Percentiles rank a stretch among this genome's conserved stretches.
phyloP scores from a whole-genome alignment of 1,140 invertebrate species.

The Penaeus chinensis region DNA sequence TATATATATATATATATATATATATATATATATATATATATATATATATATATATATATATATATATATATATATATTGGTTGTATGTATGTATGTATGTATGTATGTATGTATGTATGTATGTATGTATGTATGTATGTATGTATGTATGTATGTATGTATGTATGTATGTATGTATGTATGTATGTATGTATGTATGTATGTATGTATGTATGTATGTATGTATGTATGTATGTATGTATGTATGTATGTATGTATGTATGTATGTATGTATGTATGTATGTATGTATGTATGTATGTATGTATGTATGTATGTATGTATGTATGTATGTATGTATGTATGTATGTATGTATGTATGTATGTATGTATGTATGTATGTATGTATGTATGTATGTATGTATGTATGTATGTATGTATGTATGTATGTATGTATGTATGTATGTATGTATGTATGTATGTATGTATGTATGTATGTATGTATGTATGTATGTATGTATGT shows the following conservation, averaged over 20 bases:
- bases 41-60: too few relatives aligned
- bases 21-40: too few relatives aligned
- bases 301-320: not conserved
- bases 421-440: not conserved
- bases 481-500: not conserved
- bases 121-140: too few relatives aligned
- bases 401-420: conserved; percentile 9
- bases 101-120: too few relatives aligned
- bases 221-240: too few relatives aligned
- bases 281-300: not conserved
- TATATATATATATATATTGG: too few relatives aligned
- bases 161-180: too few relatives aligned
- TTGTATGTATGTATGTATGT: too few relatives aligned
- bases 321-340: not conserved
- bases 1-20: too few relatives aligned
- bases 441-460: conserved; percentile 9
- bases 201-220: too few relatives aligned
- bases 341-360: not conserved
- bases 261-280: not conserved
- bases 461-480: conserved; percentile 4
- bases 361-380: not conserved
- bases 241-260: not conserved
- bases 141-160: too few relatives aligned
- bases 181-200: too few relatives aligned
- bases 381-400: conserved; percentile 4